phyloP scores from a whole-genome alignment of 2,888 invertebrate species.

The Cryptophagus acutangulus region DNA sequence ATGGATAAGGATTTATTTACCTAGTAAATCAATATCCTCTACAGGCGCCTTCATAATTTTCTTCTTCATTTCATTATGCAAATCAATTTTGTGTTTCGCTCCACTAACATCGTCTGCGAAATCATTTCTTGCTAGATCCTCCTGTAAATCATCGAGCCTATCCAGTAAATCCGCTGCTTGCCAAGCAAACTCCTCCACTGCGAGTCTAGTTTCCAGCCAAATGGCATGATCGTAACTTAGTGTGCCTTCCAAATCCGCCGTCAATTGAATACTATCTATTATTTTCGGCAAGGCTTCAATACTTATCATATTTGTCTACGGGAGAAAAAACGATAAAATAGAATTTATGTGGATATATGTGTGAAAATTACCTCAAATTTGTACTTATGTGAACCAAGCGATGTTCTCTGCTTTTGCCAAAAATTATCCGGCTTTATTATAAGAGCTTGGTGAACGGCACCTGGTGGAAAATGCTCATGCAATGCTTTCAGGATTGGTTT shows the following conservation, averaged over 20 bases:
- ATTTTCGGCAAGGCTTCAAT: constrained; percentile 90
- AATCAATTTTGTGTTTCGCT: constrained; percentile 86
- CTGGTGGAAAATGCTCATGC: constrained; percentile 92
- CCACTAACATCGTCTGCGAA: constrained; percentile 92
- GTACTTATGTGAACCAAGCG: constrained; percentile 95
- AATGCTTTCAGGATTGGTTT: constrained; percentile 96
- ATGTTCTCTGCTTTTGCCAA: constrained; percentile 99
- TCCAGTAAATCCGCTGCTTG: constrained; percentile 91
- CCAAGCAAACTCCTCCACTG: constrained; percentile 94
- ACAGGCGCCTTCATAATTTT: constrained; percentile 90
- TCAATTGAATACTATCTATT: constrained; percentile 89
- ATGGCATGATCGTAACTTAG: constrained; percentile 93
- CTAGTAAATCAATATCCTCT: constrained; percentile 87
- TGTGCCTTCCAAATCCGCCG: constrained; percentile 89
- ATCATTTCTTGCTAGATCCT: constrained; percentile 87
- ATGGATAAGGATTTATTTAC: constrained; percentile 52
- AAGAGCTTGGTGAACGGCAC: constrained; percentile 85
- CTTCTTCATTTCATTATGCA: constrained; percentile 91
- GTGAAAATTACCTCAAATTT: constrained; percentile 83
- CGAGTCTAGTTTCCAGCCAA: constrained; percentile 93
- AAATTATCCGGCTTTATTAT: constrained; percentile 99
- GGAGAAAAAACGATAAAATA: constrained; percentile 46
- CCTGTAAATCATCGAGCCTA: constrained; percentile 86
- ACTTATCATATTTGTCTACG: constrained; percentile 96
- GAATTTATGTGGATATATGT: not conserved